Evolutionary conservation across 2,113 vertebrate genomes (phyloP).

Genomic region (Naja naja): DNA sequence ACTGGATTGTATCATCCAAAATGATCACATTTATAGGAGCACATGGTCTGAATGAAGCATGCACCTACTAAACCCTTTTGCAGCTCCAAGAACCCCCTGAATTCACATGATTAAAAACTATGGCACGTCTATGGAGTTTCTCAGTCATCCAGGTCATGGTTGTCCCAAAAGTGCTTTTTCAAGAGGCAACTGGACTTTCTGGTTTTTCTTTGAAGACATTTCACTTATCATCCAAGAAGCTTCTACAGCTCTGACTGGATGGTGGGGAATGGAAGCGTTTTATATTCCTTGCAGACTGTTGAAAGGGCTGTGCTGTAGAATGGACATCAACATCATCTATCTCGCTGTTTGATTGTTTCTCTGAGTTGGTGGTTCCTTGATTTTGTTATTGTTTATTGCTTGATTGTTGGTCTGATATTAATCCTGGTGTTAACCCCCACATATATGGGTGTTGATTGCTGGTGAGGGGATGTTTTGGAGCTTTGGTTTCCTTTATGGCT

Average conservation of each 20-base stretch:
- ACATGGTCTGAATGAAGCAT: neutral
- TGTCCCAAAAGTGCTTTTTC: no score
- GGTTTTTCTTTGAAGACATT: no score
- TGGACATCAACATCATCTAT: no score
- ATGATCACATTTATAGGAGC: neutral
- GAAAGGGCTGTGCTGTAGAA: no score
- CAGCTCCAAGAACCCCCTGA: neutral
- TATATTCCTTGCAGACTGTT: no score
- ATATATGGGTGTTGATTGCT: neutral
- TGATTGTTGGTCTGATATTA: neutral
- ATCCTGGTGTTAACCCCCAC: neutral
- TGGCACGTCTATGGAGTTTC: neutral
- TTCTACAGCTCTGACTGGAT: no score
- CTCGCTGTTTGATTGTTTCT: neutral
- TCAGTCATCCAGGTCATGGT: no score
- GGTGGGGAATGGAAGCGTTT: no score
- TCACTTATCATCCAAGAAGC: no score
- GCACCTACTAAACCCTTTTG: neutral
- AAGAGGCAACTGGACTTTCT: no score
- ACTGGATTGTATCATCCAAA: neutral
- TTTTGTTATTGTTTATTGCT: neutral
- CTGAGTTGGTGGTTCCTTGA: neutral
- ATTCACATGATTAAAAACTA: neutral
- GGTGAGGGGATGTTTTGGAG: neutral
- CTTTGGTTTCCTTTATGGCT: neutral